Conservation (phyloP, 2,797 vertebrate genomes). For the Schizothorax lantsangensis region DNA sequence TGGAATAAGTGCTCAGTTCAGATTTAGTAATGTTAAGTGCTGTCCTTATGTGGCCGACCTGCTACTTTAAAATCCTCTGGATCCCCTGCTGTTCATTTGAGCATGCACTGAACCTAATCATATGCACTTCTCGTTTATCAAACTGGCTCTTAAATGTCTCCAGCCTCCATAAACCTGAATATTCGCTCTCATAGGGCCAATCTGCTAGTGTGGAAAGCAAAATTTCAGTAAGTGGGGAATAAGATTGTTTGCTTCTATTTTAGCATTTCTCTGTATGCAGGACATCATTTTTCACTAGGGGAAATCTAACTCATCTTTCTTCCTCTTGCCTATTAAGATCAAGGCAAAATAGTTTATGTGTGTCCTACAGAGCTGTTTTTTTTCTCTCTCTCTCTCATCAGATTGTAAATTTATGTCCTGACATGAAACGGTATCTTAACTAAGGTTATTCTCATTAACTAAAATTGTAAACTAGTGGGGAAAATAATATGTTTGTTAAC, state of each 20-base stretch:
- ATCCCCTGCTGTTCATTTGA: constrained; percentile 1
- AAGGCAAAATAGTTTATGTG: not conserved
- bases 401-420: too few species aligned
- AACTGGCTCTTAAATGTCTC: constrained; percentile 28
- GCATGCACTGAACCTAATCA: not conserved
- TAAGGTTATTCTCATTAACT: not conserved
- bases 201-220: constrained; percentile 4
- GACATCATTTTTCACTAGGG: constrained; percentile 7
- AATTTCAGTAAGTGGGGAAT: constrained; percentile 6
- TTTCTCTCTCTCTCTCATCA: not conserved
- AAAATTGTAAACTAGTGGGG: not conserved
- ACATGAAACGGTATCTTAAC: not conserved
- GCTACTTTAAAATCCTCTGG: constrained; percentile 1
- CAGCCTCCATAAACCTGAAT: constrained; percentile 16
- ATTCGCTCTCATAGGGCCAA: constrained; percentile 1
- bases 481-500: too few species aligned
- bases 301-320: not conserved
- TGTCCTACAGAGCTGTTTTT: not conserved
- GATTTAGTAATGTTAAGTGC: constrained; percentile 8
- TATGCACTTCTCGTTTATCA: constrained; percentile 28
- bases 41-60: not conserved
- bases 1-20: constrained; percentile 7
- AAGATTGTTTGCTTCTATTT: constrained; percentile 20
- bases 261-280: constrained; percentile 10
- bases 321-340: not conserved